Percentiles rank a stretch among this genome's conserved stretches.
phyloP scores from a whole-genome alignment of 2,888 invertebrate species.

The Willowsia nigromaculata region DNA sequence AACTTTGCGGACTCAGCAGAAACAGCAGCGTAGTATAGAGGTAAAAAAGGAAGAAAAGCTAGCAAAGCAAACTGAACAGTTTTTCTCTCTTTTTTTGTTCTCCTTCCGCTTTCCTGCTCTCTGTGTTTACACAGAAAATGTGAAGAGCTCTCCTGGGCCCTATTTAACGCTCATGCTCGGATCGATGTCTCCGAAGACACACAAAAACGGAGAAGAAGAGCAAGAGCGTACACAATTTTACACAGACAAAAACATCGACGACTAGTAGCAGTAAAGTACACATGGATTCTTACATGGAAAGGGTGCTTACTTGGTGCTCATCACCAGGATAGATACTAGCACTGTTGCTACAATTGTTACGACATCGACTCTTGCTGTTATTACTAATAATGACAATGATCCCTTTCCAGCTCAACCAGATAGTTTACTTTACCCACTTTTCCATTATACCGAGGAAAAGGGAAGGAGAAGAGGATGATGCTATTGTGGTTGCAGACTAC shows the following conservation, averaged over 20 bases:
- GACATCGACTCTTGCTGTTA: constrained; percentile 70
- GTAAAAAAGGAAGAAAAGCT: constrained; percentile 32
- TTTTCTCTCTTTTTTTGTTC: constrained; percentile 15
- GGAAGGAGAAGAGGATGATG: background rate
- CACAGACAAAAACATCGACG: constrained; percentile 15
- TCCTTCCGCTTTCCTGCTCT: constrained; percentile 56
- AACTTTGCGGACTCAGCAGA: background rate
- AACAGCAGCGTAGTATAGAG: background rate
- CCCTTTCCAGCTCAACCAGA: constrained; percentile 51
- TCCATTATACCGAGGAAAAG: background rate
- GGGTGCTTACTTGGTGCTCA: constrained; percentile 20
- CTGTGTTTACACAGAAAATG: constrained; percentile 58
- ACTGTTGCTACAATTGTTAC: constrained; percentile 61
- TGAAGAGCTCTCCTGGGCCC: constrained; percentile 69
- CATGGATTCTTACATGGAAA: constrained; percentile 46
- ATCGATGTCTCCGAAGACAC: constrained; percentile 78
- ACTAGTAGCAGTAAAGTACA: background rate
- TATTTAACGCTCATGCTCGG: constrained; percentile 79
- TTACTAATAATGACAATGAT: constrained; percentile 70
- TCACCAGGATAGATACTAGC: constrained; percentile 6
- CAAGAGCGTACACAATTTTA: constrained; percentile 11
- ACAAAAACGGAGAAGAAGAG: constrained; percentile 18
- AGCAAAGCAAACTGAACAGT: constrained; percentile 32
- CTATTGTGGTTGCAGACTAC: constrained; percentile 17
- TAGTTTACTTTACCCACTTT: constrained; percentile 39